Conservation (phyloP, 2,888 invertebrate genomes). For the Reticulitermes lucifugus region DNA sequence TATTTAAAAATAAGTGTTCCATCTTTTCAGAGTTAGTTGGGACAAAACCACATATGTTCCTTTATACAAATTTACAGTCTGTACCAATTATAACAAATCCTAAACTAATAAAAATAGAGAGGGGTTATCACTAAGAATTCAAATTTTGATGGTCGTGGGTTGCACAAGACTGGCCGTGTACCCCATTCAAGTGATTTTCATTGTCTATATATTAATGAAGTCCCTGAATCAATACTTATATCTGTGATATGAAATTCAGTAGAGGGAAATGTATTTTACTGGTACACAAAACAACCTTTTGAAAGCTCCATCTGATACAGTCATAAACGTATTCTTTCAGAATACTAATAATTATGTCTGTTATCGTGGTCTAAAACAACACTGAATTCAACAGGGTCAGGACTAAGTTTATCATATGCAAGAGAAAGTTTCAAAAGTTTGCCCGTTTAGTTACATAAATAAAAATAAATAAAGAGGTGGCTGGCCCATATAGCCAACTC, state of each 20-base stretch:
- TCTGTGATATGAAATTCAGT: slow-evolving; percentile 34
- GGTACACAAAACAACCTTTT: not conserved
- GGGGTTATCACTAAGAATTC: not conserved
- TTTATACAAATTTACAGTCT: slow-evolving; percentile 25
- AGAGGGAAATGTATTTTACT: slow-evolving; percentile 27
- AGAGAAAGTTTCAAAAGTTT: too few relatives aligned
- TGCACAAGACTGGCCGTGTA: not conserved
- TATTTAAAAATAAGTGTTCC: slow-evolving; percentile 17
- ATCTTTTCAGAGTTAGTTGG: not conserved
- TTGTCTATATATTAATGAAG: not conserved
- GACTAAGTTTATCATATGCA: too few relatives aligned
- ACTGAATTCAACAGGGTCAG: too few relatives aligned
- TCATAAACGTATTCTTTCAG: not conserved
- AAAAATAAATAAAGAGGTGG: too few relatives aligned
- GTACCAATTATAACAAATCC: slow-evolving; percentile 1
- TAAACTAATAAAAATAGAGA: not conserved
- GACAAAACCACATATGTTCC: not conserved
- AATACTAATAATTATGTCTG: not conserved
- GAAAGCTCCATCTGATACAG: not conserved
- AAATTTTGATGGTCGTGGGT: not conserved
- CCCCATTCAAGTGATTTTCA: not conserved
- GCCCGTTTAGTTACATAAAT: too few relatives aligned
- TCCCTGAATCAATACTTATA: slow-evolving; percentile 32
- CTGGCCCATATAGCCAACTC: too few relatives aligned
- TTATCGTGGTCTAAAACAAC: too few relatives aligned